A percentile compares a stretch with the other conserved stretches of the same genome.
phyloP scores from a whole-genome alignment of 2,113 vertebrate genomes.

The Piliocolobus tephrosceles region DNA sequence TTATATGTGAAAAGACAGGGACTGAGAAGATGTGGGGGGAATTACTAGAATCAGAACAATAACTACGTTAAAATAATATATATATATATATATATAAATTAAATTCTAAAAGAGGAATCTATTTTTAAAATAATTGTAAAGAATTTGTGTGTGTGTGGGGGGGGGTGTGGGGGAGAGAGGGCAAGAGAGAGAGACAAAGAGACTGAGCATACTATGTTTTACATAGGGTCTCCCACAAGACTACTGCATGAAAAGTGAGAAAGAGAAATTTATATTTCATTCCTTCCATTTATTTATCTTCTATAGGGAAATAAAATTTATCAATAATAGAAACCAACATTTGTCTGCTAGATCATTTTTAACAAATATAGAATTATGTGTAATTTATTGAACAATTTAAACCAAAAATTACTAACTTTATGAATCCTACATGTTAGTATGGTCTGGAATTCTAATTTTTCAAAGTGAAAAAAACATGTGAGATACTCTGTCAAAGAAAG shows the following conservation, averaged over 20 bases:
- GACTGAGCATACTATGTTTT: neutral
- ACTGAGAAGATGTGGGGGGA: neutral
- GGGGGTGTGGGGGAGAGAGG: neutral
- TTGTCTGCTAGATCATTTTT: neutral
- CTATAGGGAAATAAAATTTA: neutral
- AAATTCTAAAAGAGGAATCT: neutral
- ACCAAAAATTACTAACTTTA: neutral
- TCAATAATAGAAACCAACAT: neutral
- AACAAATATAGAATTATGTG: neutral
- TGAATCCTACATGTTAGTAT: neutral
- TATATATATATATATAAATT: neutral
- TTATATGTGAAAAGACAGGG: neutral
- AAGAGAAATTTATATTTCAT: neutral
- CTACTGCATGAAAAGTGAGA: neutral
- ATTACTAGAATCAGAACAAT: neutral
- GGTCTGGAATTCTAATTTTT: neutral
- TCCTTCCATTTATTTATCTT: neutral
- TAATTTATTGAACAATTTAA: neutral
- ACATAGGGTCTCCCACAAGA: neutral
- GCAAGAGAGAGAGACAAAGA: neutral
- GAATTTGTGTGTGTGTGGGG: neutral
- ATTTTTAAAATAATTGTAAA: neutral
- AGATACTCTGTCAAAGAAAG: neutral
- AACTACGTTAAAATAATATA: neutral
- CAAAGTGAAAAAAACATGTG: accelerated